phyloP scores from a whole-genome alignment of 2,113 vertebrate species.

The Grallaria varia region DNA sequence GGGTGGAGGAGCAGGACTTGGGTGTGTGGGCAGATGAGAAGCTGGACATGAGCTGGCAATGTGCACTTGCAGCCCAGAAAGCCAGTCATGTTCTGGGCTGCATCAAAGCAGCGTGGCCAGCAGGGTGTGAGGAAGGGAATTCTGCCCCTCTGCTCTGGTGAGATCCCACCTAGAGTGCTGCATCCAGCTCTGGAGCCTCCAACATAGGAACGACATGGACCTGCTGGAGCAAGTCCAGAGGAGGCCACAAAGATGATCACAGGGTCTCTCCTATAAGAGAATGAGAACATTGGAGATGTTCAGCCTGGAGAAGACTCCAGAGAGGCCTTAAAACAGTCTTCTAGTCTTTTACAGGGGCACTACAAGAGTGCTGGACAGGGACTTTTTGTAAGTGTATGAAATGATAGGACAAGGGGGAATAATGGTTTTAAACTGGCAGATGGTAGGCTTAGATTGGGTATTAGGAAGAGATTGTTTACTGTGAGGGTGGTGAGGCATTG shows the following conservation, averaged over 20 bases:
- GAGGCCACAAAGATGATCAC: no score
- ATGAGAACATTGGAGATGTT: neutral
- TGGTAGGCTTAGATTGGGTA: neutral
- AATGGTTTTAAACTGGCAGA: neutral
- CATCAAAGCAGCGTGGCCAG: neutral
- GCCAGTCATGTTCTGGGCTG: fast-evolving
- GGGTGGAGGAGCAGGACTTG: neutral
- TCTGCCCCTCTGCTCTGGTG: neutral
- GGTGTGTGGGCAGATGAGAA: neutral
- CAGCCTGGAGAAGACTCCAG: neutral
- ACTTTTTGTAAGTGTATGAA: neutral
- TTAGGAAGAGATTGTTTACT: neutral
- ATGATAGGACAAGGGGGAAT: neutral
- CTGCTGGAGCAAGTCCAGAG: neutral
- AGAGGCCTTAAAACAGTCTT: neutral
- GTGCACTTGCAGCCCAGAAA: neutral
- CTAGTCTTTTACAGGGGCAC: neutral
- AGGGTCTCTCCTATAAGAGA: neutral
- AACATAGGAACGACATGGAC: neutral
- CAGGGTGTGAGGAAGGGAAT: neutral
- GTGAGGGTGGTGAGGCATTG: neutral
- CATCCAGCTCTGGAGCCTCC: neutral
- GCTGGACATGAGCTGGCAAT: neutral
- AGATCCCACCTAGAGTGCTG: neutral
- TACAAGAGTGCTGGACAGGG: neutral